A percentile compares a stretch with the other conserved stretches of the same genome.
Conservation (phyloP, 2,888 invertebrate genomes). For the Mimas tiliae region DNA sequence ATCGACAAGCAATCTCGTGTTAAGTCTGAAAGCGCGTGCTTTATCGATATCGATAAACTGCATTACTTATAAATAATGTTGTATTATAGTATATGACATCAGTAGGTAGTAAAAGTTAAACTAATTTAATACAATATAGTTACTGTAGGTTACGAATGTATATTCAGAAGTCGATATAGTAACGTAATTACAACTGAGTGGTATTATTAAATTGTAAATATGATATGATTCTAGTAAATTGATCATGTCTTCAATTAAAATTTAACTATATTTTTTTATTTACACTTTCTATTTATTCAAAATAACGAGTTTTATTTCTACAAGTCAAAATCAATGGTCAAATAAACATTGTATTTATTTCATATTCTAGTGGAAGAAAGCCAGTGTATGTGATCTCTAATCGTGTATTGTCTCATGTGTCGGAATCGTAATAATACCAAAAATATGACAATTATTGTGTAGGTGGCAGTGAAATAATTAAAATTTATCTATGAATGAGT, state of each 20-base stretch:
- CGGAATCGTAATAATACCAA: constrained; percentile 19
- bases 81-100: constrained; percentile 7
- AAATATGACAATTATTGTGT: constrained; percentile 33
- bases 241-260: background rate
- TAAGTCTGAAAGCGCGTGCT: constrained; percentile 21
- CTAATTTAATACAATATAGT: constrained; percentile 13
- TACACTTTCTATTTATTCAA: background rate
- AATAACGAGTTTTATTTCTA: background rate
- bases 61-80: constrained; percentile 7
- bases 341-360: background rate
- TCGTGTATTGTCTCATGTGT: background rate
- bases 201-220: constrained; percentile 15
- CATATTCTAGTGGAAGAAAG: background rate
- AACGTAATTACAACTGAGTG: constrained; percentile 16
- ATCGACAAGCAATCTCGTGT: constrained; percentile 19
- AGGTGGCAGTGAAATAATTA: constrained; percentile 9
- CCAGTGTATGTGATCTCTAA: background rate
- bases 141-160: constrained; percentile 17
- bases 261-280: constrained; percentile 16
- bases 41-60: constrained; percentile 20
- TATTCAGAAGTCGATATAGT: constrained; percentile 16
- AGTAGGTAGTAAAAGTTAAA: constrained; percentile 1
- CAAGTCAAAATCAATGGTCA: background rate
- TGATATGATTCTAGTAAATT: constrained; percentile 9
- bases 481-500: constrained; percentile 34